These are phyloP conservation scores for Nomada lathburiana DNA, from an alignment of 2,888 invertebrate genomes.

Conservation along the genomic window DNA sequence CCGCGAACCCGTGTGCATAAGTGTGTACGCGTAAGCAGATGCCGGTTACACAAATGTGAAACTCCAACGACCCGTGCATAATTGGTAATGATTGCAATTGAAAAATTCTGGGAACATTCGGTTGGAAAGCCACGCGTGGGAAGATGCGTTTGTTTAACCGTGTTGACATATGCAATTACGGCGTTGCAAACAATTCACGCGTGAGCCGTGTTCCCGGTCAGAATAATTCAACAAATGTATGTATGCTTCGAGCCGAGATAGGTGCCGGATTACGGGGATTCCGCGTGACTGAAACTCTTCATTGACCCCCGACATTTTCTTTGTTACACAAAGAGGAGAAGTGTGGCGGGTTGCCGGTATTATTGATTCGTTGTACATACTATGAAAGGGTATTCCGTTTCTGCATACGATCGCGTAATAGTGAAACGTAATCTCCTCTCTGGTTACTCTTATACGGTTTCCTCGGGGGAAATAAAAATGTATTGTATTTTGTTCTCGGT, in stretches of 20 bases:
- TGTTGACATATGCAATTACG: constrained; percentile 44
- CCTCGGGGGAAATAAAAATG: too few relatives aligned
- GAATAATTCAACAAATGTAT: background rate
- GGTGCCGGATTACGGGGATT: background rate
- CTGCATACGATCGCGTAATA: background rate
- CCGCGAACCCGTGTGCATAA: background rate
- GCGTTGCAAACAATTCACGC: constrained; percentile 23
- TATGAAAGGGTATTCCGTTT: background rate
- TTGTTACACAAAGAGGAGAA: background rate
- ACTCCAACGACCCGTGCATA: constrained; percentile 3
- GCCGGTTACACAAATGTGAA: constrained; percentile 25
- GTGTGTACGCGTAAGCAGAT: background rate
- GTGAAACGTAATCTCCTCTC: background rate
- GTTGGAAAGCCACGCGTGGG: constrained; percentile 30
- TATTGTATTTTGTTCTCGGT: too few relatives aligned
- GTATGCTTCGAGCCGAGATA: background rate
- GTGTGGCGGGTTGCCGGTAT: too few relatives aligned
- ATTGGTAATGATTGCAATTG: constrained; percentile 12
- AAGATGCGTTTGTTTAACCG: constrained; percentile 20
- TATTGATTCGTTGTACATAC: constrained; percentile 8
- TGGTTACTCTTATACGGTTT: too few relatives aligned
- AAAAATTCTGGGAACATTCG: constrained; percentile 17
- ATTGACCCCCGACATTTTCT: constrained; percentile 39
- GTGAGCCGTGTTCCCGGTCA: constrained; percentile 5
- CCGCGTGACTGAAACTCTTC: constrained; percentile 30